These are phyloP conservation scores for Glossosoma conforme DNA, from an alignment of 1,140 invertebrate species.

Conservation along the genomic window DNA sequence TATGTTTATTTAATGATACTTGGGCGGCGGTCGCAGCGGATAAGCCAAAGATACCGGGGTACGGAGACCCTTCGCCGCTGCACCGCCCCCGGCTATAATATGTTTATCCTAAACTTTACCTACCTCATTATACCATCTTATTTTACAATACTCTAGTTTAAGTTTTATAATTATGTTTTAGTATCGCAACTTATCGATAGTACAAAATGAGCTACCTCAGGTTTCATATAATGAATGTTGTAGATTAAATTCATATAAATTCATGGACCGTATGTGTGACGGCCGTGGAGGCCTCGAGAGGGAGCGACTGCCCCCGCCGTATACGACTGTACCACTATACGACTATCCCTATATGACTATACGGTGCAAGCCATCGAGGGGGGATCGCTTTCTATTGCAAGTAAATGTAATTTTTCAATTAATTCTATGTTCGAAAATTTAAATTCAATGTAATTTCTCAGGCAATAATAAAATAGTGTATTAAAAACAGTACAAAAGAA, in stretches of 20 bases:
- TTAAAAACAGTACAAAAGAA: constrained; percentile 28
- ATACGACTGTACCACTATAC: too few species aligned
- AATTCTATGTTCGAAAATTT: constrained; percentile 11
- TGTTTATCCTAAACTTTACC: constrained; percentile 46
- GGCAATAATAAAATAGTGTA: constrained; percentile 31
- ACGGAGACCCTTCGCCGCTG: constrained; percentile 51
- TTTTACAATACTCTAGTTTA: constrained; percentile 33
- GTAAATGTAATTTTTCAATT: constrained; percentile 13
- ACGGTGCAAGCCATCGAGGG: not conserved
- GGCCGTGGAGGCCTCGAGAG: not conserved
- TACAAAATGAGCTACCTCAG: constrained; percentile 51
- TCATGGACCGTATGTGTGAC: constrained; percentile 16
- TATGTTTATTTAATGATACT: constrained; percentile 24
- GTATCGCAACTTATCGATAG: constrained; percentile 38
- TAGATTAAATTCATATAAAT: constrained; percentile 27
- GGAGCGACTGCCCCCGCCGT: too few species aligned
- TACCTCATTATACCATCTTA: constrained; percentile 41
- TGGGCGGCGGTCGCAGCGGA: constrained; percentile 42
- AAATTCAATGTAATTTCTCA: constrained; percentile 21
- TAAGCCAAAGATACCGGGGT: constrained; percentile 54
- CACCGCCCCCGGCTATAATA: constrained; percentile 38
- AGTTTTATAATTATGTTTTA: constrained; percentile 33
- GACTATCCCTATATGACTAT: too few species aligned
- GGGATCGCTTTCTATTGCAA: constrained; percentile 11
- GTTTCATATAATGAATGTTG: constrained; percentile 40